These are phyloP conservation scores for Pseudochromis fuscus DNA, from an alignment of 2,797 vertebrate species.

Conservation along the genomic window DNA sequence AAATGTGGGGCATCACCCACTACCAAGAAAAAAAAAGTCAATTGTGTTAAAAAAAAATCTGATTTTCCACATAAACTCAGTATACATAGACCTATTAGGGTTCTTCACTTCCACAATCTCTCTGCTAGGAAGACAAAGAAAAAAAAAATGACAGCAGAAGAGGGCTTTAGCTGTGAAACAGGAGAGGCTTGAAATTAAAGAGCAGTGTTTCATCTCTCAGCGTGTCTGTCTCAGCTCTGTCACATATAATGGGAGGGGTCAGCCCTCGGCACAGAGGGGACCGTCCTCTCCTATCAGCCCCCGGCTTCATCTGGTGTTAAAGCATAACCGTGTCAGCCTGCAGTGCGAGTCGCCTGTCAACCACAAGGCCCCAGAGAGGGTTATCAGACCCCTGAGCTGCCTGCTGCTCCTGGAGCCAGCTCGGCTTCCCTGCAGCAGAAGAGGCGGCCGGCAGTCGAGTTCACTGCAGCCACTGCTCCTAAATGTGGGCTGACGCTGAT, in stretches of 20 bases:
- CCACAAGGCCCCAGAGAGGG: constrained; percentile 66
- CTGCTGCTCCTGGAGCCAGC: constrained; percentile 59
- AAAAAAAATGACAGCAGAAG: constrained; percentile 12
- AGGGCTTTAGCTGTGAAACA: constrained; percentile 63
- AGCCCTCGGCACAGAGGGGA: constrained; percentile 60
- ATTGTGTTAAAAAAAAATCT: background rate
- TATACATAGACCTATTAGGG: too few species aligned
- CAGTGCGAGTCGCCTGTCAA: constrained; percentile 72
- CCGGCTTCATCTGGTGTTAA: constrained; percentile 69
- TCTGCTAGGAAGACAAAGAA: constrained; percentile 28
- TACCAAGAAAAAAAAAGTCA: background rate
- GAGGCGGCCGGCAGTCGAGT: constrained; percentile 29
- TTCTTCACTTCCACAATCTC: constrained; percentile 34
- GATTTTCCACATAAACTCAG: background rate
- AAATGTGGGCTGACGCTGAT: constrained; percentile 56
- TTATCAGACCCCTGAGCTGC: constrained; percentile 64
- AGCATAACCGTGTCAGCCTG: constrained; percentile 66
- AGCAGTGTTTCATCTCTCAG: constrained; percentile 75
- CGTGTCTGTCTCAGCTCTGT: constrained; percentile 74
- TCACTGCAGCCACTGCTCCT: constrained; percentile 30
- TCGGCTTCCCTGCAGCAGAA: constrained; percentile 41
- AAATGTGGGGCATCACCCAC: background rate
- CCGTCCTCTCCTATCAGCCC: constrained; percentile 68
- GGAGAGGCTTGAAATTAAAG: constrained; percentile 78
- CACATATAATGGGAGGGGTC: constrained; percentile 78